Conservation (phyloP, 2,797 vertebrate genomes). For the Smutsia temminckii region DNA sequence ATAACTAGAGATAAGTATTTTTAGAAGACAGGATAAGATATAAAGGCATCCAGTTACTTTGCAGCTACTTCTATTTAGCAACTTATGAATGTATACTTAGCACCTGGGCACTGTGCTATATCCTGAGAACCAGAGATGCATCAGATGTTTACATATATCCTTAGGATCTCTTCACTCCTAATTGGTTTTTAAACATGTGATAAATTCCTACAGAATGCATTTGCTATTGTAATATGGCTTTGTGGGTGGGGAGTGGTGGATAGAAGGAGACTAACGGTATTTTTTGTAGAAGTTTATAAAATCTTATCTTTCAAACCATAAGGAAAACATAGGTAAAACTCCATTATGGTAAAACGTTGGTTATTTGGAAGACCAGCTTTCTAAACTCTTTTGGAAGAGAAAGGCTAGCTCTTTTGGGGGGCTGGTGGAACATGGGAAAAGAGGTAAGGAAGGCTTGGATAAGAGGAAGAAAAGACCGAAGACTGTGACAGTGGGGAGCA, state of each 20-base stretch:
- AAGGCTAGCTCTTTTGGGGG: background rate
- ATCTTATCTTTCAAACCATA: background rate
- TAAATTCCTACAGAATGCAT: background rate
- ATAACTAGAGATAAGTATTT: background rate
- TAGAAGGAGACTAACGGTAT: background rate
- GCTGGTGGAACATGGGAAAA: background rate
- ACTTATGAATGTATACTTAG: background rate
- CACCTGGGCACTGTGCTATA: background rate
- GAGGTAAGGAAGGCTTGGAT: background rate
- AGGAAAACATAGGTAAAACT: conserved; percentile 23
- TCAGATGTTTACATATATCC: background rate
- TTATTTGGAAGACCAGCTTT: conserved; percentile 34
- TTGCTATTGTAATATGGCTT: background rate
- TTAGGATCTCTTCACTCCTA: background rate
- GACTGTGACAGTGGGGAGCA: background rate
- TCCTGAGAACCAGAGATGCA: background rate
- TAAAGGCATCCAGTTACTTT: background rate
- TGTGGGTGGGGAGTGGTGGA: background rate
- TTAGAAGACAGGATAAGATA: background rate
- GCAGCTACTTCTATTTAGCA: background rate
- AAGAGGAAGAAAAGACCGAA: background rate
- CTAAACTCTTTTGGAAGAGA: background rate
- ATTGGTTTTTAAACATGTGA: background rate
- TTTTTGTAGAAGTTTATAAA: conserved; percentile 32
- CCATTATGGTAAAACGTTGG: background rate